Base-by-base conservation (phyloP, 2,888 invertebrate genomes). In the Miltochrista miniata region DNA sequence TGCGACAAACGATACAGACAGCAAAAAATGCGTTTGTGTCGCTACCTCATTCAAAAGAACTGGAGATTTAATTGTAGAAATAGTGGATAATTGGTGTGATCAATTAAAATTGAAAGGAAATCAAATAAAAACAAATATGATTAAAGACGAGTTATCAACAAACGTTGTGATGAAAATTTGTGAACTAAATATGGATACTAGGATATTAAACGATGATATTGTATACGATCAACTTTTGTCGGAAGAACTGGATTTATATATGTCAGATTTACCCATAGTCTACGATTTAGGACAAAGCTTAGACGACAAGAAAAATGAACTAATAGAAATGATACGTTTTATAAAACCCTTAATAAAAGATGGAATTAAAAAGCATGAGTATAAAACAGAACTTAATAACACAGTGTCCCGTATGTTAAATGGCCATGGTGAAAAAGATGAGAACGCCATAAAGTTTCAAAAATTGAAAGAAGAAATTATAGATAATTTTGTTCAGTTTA, bases 141-240 rank as follows among this genome's bases (percentile, higher is more conserved):
- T 78, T 5, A 78, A 63, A 68, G 76, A 80, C 24, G 64, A 75
- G 14, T 40, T 83, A 41, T 63, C 61, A 7, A 76, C 74, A 9
- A 79, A 74, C 74, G 74, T 87, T n/a, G 65, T 83, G 2, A 76
- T 76, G 14, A 81, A 81, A 70, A 70, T 86, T 29, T 79, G 73
- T 48, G 81, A 85, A 68, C 58, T 87, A 0, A 81, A 85, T 46
- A 64, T 71, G 56, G 69, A 79, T 54, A 60, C 78, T 1, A 64
- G 70, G 48, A 70, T 70, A 15, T 79, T 84, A 53, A 66, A 76
- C 15, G 70, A 82, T 52, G 70, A 80, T 54, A 51, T 69, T 14
- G 45, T 76, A 10, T 86, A 81, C 48, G 64, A 73, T 39, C 61
- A 69, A 33, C 54, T 80, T 24, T 54, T 87, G 9, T 76, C 79